Evolutionary conservation across 1,140 invertebrate species (phyloP).

Genomic region (Sipha flava): DNA sequence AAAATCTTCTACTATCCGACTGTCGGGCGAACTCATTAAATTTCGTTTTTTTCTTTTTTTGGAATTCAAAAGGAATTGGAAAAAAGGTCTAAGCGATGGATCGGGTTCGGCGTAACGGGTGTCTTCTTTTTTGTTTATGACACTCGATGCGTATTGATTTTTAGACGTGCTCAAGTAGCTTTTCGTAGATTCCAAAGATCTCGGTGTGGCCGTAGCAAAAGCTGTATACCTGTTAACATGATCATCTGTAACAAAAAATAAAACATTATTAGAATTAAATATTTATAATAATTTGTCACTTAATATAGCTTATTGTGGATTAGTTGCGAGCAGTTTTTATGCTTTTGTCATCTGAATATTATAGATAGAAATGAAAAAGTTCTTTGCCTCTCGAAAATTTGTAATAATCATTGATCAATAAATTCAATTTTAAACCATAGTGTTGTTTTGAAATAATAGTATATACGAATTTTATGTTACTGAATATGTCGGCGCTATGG

Average conservation of each 20-base stretch:
- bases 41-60: conserved; percentile 16
- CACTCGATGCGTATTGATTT: neutral
- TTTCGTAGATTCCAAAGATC: neutral
- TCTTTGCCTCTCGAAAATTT: too few relatives aligned
- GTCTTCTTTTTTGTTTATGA: neutral
- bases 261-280: neutral
- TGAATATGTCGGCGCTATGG: neutral
- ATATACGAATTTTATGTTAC: too few relatives aligned
- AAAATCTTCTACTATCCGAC: neutral
- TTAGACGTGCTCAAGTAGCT: neutral
- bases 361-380: too few relatives aligned
- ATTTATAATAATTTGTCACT: neutral
- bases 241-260: conserved; percentile 14
- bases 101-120: conserved; percentile 4
- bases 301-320: neutral
- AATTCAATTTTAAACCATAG: too few relatives aligned
- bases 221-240: conserved; percentile 14
- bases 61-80: conserved; percentile 25
- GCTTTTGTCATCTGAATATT: too few relatives aligned
- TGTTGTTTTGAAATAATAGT: neutral
- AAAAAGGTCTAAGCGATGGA: neutral
- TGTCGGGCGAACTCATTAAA: neutral
- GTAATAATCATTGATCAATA: too few relatives aligned
- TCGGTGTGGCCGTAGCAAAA: neutral
- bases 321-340: neutral